Conservation (phyloP, 2,797 vertebrate genomes). For the Peromyscus eremicus region DNA sequence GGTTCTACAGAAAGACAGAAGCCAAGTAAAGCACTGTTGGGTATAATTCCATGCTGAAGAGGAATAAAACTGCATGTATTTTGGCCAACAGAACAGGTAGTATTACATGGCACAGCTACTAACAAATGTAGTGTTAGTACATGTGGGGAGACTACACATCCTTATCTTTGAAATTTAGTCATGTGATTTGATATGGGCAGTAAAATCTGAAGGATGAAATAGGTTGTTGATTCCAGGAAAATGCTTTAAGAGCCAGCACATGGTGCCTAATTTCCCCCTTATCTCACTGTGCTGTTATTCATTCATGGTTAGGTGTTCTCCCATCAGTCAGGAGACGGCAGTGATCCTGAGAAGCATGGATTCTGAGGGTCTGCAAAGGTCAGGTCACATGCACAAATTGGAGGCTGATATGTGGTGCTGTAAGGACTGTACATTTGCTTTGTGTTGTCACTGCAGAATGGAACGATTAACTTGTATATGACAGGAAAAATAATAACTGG, state of each 20-base stretch:
- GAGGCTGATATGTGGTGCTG: neutral
- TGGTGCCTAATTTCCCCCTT: neutral
- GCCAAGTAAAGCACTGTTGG: neutral
- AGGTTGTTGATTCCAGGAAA: neutral
- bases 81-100: no score
- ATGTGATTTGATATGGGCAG: neutral
- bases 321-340: neutral
- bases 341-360: neutral
- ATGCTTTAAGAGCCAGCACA: neutral
- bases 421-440: neutral
- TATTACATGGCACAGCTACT: neutral
- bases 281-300: neutral
- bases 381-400: neutral
- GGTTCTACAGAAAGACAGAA: neutral
- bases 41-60: neutral
- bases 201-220: neutral
- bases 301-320: neutral
- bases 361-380: neutral
- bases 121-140: neutral
- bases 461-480: neutral
- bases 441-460: neutral
- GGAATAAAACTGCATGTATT: neutral
- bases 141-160: neutral
- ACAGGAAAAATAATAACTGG: neutral
- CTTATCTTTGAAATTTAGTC: neutral